These are phyloP conservation scores for Leptinotarsa juncta DNA, from an alignment of 2,888 invertebrate genomes.

Conservation along the genomic window DNA sequence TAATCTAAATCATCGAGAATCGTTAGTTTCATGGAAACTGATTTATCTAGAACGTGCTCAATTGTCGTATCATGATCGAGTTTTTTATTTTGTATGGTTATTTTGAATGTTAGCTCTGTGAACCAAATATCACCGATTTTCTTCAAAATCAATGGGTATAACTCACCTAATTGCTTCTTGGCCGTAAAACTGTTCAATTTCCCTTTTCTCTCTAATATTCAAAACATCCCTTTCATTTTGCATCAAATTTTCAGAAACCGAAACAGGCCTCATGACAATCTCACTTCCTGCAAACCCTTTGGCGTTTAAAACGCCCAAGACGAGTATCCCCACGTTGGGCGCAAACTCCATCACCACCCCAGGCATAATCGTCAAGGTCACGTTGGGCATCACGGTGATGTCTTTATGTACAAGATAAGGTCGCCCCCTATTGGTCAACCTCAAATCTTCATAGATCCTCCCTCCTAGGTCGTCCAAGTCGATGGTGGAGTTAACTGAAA, in stretches of 20 bases:
- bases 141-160: not conserved
- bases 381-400: slow-evolving; percentile 96
- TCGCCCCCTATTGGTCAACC: slow-evolving; percentile 69
- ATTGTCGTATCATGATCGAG: too few species aligned
- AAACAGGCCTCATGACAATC: slow-evolving; percentile 81
- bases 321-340: slow-evolving; percentile 95
- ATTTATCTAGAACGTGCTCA: too few species aligned
- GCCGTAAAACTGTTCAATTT: slow-evolving; percentile 66
- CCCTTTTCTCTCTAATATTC: slow-evolving; percentile 46
- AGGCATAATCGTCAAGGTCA: slow-evolving; percentile 85
- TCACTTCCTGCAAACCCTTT: slow-evolving; percentile 81
- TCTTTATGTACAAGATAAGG: slow-evolving; percentile 89
- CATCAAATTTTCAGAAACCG: slow-evolving; percentile 59
- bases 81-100: too few species aligned
- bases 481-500: slow-evolving; percentile 68
- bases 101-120: too few species aligned
- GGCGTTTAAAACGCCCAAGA: slow-evolving; percentile 90
- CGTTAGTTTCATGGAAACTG: too few species aligned
- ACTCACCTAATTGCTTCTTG: slow-evolving; percentile 74
- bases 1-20: too few species aligned
- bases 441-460: slow-evolving; percentile 75
- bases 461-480: slow-evolving; percentile 82
- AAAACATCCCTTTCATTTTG: slow-evolving; percentile 59
- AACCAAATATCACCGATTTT: too few species aligned
- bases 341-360: slow-evolving; percentile 94